A percentile compares a stretch with the other conserved stretches of the same genome.
These are phyloP conservation scores for Hylaeus volcanicus DNA, from an alignment of 1,140 invertebrate species.

Conservation along the genomic window DNA sequence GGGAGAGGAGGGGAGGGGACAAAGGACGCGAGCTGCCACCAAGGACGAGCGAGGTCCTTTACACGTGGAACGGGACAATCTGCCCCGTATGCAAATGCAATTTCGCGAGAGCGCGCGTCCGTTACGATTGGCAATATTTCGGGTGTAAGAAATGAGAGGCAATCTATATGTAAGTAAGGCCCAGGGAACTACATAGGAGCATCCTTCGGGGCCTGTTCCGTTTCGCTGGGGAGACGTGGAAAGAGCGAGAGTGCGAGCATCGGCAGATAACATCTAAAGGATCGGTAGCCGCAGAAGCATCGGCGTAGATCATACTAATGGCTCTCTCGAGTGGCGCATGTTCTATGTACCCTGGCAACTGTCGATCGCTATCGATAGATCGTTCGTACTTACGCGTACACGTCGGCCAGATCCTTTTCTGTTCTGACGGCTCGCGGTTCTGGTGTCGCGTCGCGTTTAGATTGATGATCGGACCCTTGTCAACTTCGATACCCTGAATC, in stretches of 20 bases:
- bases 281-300: constrained; percentile 71
- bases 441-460: neutral
- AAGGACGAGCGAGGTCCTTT: constrained; percentile 58
- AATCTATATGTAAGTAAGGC: constrained; percentile 74
- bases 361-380: constrained; percentile 66
- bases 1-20: neutral
- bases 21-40: constrained; percentile 49
- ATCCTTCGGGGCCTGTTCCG: constrained; percentile 17
- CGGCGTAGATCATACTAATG: constrained; percentile 74
- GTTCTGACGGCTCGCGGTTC: neutral
- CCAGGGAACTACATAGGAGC: constrained; percentile 27
- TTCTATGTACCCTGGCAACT: constrained; percentile 48
- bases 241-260: neutral
- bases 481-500: constrained; percentile 12
- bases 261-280: constrained; percentile 59
- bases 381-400: constrained; percentile 22
- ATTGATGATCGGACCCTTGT: constrained; percentile 5
- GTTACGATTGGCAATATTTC: constrained; percentile 71
- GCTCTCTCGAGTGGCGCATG: constrained; percentile 38
- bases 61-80: constrained; percentile 63
- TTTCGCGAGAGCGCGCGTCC: constrained; percentile 50
- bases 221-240: constrained; percentile 14
- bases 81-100: constrained; percentile 71
- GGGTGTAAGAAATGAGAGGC: constrained; percentile 65
- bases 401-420: constrained; percentile 13